Conservation (phyloP, 2,797 vertebrate species). For the Tapirus indicus region DNA sequence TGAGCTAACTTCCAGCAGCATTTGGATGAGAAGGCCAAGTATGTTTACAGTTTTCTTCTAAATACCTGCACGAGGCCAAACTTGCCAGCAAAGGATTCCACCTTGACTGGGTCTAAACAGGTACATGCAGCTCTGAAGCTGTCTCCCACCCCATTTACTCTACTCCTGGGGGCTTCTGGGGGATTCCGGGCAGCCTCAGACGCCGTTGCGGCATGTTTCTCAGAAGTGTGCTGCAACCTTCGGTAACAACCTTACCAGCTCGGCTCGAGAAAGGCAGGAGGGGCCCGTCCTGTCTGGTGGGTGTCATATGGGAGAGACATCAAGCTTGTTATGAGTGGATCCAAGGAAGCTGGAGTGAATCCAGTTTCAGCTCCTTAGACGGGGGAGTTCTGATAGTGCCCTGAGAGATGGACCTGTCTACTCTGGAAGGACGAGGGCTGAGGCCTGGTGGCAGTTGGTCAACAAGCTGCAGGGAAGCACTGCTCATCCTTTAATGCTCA, state of each 20-base stretch:
- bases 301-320: not conserved
- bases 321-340: not conserved
- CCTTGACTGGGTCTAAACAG: not conserved
- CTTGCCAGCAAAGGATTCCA: not conserved
- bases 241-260: not conserved
- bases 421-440: not conserved
- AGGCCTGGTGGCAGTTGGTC: not conserved
- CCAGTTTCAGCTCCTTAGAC: not conserved
- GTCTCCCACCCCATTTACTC: not conserved
- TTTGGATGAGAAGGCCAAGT: not conserved
- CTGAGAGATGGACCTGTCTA: not conserved
- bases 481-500: not conserved
- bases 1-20: not conserved
- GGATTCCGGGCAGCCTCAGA: not conserved
- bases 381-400: not conserved
- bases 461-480: no score
- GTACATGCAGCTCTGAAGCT: not conserved
- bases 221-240: not conserved
- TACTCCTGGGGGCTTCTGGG: not conserved
- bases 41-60: conserved; percentile 29
- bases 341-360: not conserved
- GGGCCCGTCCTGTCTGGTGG: not conserved
- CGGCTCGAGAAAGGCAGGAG: not conserved
- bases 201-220: not conserved
- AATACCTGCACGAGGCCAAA: not conserved